Base-by-base conservation (phyloP, 2,113 vertebrate species). In the Phainopepla nitens region DNA sequence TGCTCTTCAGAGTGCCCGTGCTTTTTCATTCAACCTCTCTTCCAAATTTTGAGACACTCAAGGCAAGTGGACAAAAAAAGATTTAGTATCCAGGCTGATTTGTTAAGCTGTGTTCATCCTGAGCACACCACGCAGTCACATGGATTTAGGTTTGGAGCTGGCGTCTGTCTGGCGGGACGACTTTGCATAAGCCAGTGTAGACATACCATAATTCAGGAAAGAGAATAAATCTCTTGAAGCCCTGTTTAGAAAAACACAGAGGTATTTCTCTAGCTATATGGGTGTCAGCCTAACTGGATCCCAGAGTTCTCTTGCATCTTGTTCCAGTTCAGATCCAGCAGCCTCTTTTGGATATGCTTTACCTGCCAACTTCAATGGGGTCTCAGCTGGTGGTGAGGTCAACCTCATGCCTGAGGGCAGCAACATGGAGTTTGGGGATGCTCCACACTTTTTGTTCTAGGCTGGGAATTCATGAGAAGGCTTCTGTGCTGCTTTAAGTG, bases 141-240 rank as follows among this genome's bases (percentile, higher is more conserved):
- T 45, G 75, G 79, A 51, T 91, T 93, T 90, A 80, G 66, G 42
- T 82, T 92, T 95, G 95, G 75, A 92, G 88, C 88, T 96, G 95
- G 96, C 54, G n/a, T 88, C 95, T 80, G 58, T 57, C 85, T 93
- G 90, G 90, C 62, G 2, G 79, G 36, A 92, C 75, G 82, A 64
- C 70, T 94, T 93, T 88, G 66, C 79, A 18, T 88, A 88, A 95
- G 45, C 62, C 78, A 80, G 78, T 21, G 66, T 39, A 88, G 88
- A 73, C 82, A 82, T 82, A 90, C 88, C 21, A 0, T 82, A 92
- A 80, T 39, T 95, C 88, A 90, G 58, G 62, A 65, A 82, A 70
- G 79, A 35, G 78, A 95, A 94, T 92, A 88, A 93, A 96, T 94
- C 92, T 93, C 85, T 54, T 54, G 45, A 72, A 90, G 62, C 54